A percentile compares a stretch with the other conserved stretches of the same genome.
Conservation (phyloP, 2,797 vertebrate species). For the Myotis daubentonii region DNA sequence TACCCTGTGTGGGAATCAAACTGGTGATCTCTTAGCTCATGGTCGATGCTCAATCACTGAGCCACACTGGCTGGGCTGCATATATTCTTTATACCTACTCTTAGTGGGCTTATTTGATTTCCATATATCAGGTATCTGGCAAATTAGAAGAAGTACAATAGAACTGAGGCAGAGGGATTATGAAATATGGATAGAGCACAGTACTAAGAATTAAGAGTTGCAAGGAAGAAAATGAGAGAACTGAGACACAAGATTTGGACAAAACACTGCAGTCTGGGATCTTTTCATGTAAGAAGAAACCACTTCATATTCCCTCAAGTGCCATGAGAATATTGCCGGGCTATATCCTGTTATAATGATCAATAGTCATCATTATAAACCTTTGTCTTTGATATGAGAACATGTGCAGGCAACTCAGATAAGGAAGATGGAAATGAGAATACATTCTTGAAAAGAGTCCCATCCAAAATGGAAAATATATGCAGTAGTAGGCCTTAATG, state of each 20-base stretch:
- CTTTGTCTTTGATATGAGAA: background rate
- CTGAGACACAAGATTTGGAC: background rate
- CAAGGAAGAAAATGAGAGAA: background rate
- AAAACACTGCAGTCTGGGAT: background rate
- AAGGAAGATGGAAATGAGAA: background rate
- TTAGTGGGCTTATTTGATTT: constrained; percentile 28
- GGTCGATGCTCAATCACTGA: too few relatives aligned
- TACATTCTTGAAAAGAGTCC: background rate
- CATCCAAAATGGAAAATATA: background rate
- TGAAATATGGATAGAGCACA: background rate
- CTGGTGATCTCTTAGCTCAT: too few relatives aligned
- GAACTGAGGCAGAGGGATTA: background rate
- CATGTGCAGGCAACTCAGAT: background rate
- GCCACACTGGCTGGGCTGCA: too few relatives aligned
- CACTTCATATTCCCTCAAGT: background rate
- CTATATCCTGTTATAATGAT: background rate
- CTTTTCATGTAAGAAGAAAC: background rate
- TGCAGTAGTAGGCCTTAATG: background rate
- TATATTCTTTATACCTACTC: background rate
- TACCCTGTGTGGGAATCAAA: too few relatives aligned
- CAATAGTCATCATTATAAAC: background rate
- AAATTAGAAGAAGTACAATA: background rate
- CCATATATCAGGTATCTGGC: background rate
- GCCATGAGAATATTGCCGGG: background rate
- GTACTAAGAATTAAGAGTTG: background rate